A percentile compares a stretch with the other conserved stretches of the same genome.
These are phyloP conservation scores for Sebastes matsubarae DNA, from an alignment of 2,797 vertebrate genomes.

Conservation along the genomic window DNA sequence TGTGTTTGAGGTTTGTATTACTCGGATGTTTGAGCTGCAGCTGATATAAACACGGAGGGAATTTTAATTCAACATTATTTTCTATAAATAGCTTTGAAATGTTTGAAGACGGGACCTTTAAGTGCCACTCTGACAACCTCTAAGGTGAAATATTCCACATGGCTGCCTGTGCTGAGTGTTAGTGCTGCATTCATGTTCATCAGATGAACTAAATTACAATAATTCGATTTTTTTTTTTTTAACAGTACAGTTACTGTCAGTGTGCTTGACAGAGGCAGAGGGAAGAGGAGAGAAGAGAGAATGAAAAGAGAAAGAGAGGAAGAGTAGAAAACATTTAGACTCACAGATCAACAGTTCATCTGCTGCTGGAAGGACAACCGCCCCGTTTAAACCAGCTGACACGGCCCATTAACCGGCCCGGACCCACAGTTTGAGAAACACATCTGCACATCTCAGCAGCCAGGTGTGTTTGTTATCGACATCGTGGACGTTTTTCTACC, in stretches of 20 bases:
- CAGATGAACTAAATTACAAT: constrained; percentile 30
- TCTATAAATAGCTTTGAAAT: background rate
- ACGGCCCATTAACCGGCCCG: background rate
- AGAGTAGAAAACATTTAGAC: background rate
- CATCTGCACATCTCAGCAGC: background rate
- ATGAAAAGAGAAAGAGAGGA: background rate
- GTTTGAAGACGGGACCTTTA: constrained; percentile 8
- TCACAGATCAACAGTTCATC: background rate
- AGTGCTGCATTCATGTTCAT: constrained; percentile 43
- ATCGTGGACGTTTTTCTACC: background rate
- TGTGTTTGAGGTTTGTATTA: background rate
- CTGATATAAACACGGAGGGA: background rate
- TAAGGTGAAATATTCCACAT: background rate
- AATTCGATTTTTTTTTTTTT: background rate
- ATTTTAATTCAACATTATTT: background rate
- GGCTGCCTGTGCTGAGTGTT: constrained; percentile 28
- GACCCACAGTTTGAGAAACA: constrained; percentile 1
- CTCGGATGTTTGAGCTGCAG: background rate
- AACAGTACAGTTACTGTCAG: constrained; percentile 24
- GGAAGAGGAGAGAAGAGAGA: background rate
- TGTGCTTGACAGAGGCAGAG: constrained; percentile 11
- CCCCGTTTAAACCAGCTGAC: background rate
- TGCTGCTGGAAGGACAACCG: background rate
- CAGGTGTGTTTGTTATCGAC: background rate
- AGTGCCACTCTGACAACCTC: background rate